Percentiles rank a stretch among this genome's conserved stretches.
These are phyloP conservation scores for Patella pellucida DNA, from an alignment of 2,888 invertebrate genomes.

Conservation along the genomic window DNA sequence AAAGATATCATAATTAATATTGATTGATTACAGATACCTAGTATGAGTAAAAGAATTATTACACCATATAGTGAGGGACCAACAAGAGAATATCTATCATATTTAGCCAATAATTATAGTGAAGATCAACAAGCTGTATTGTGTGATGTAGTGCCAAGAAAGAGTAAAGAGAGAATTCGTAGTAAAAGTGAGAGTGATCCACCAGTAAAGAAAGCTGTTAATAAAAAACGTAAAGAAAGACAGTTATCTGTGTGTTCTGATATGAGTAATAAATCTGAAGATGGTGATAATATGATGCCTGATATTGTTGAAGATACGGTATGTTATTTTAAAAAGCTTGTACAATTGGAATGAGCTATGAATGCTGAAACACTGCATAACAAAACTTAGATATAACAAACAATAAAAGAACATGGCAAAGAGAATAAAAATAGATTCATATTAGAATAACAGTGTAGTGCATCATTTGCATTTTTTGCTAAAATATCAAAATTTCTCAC, in stretches of 20 bases:
- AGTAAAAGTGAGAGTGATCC: constrained; percentile 53
- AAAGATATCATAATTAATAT: constrained; percentile 10
- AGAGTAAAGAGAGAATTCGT: constrained; percentile 26
- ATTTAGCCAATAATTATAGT: constrained; percentile 41
- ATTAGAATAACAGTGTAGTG: too few species aligned
- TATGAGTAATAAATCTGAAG: constrained; percentile 50
- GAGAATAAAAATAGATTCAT: too few species aligned
- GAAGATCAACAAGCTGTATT: constrained; percentile 21
- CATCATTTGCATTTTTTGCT: too few species aligned
- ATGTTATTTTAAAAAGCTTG: too few species aligned
- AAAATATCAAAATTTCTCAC: too few species aligned
- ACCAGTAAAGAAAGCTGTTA: constrained; percentile 28
- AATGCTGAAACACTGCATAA: too few species aligned
- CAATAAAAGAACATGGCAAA: too few species aligned
- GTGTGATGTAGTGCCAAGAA: constrained; percentile 19
- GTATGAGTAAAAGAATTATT: constrained; percentile 61
- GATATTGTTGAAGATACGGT: neutral
- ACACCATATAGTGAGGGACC: constrained; percentile 64
- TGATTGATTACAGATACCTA: constrained; percentile 49
- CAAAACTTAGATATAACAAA: too few species aligned
- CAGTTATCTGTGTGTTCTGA: constrained; percentile 57
- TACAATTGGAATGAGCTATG: too few species aligned
- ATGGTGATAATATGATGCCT: constrained; percentile 15
- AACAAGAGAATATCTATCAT: constrained; percentile 49
- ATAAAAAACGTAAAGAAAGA: constrained; percentile 32